These are phyloP conservation scores for Micromys minutus DNA, from an alignment of 2,113 vertebrate genomes.

Conservation along the genomic window DNA sequence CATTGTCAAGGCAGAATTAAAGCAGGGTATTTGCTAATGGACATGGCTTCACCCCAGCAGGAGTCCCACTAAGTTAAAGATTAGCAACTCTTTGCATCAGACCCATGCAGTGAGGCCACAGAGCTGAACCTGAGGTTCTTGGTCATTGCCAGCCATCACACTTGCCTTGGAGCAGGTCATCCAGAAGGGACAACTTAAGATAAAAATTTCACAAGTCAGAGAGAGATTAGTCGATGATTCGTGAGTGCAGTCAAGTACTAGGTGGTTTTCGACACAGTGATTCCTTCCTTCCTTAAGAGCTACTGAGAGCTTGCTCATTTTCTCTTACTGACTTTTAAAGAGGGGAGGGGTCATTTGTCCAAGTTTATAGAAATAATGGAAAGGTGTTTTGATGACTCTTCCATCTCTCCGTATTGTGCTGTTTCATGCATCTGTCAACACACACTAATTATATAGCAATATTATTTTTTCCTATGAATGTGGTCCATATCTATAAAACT, in stretches of 20 bases:
- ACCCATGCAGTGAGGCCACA: no score
- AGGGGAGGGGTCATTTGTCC: conserved; percentile 4
- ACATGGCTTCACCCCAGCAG: neutral
- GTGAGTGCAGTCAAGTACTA: neutral
- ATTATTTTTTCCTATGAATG: neutral
- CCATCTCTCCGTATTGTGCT: neutral
- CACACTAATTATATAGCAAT: neutral
- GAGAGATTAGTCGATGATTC: neutral
- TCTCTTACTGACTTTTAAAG: conserved; percentile 26
- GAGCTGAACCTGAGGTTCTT: neutral
- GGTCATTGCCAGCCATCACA: neutral
- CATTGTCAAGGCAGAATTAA: neutral
- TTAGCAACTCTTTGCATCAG: neutral
- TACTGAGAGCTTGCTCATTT: neutral
- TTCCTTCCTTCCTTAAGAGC: conserved; percentile 48
- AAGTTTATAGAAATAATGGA: neutral
- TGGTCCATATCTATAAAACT: neutral
- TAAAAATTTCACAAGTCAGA: conserved; percentile 32
- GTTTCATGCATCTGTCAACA: neutral
- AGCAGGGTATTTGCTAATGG: neutral
- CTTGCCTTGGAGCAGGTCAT: neutral
- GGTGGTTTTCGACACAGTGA: neutral
- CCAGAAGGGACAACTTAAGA: neutral
- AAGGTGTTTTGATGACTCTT: neutral
- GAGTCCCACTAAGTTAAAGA: neutral